Percentiles rank a stretch among this genome's conserved stretches.
Conservation (phyloP, 2,888 invertebrate genomes). For the Campoletis raptor region DNA sequence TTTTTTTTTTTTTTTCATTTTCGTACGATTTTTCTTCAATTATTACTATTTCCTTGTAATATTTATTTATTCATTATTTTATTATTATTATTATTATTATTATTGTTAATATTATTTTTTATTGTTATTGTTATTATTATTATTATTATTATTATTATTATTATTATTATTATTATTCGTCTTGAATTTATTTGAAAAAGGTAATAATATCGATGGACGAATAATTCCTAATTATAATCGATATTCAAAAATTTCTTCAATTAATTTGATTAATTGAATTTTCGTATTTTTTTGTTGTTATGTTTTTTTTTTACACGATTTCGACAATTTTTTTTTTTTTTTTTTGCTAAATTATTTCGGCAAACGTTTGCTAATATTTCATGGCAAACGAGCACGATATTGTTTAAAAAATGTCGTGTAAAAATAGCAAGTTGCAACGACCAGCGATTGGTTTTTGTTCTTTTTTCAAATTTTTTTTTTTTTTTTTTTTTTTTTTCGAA, state of each 20-base stretch:
- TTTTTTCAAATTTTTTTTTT: conserved; percentile 26
- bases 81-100: background rate
- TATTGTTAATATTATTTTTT: background rate
- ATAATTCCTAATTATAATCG: conserved; percentile 62
- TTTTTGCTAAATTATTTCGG: conserved; percentile 11
- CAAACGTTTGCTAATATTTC: conserved; percentile 11
- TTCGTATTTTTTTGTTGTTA: conserved; percentile 18
- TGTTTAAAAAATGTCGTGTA: conserved; percentile 83
- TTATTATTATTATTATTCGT: conserved; percentile 36
- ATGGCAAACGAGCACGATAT: conserved; percentile 58
- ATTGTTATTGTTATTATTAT: background rate
- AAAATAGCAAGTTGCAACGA: conserved; percentile 81
- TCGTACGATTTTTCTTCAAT: background rate
- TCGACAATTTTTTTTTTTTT: conserved; percentile 24
- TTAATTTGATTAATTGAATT: background rate
- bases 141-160: conserved; percentile 15
- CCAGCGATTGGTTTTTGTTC: conserved; percentile 65
- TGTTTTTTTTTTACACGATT: conserved; percentile 17
- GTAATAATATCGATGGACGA: conserved; percentile 65
- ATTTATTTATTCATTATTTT: background rate
- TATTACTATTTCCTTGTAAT: conserved; percentile 11
- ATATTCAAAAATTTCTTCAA: conserved; percentile 60
- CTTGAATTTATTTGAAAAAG: conserved; percentile 42
- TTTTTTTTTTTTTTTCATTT: background rate
- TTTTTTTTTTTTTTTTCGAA: conserved; percentile 10